Conservation (phyloP, 2,888 invertebrate species). For the Atherix ibis region DNA sequence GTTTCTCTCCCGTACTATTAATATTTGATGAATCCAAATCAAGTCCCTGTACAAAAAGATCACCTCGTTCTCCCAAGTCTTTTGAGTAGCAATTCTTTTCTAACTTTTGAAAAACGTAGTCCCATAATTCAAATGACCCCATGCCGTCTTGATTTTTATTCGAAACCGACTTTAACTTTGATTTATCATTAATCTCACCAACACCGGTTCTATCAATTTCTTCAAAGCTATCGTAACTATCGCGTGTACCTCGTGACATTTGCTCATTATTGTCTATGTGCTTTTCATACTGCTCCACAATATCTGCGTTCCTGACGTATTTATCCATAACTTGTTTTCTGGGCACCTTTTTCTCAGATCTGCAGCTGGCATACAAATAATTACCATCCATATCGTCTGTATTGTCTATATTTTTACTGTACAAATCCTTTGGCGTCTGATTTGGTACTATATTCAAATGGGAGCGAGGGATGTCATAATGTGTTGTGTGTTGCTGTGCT, state of each 20-base stretch:
- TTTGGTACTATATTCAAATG: constrained; percentile 6
- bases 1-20: constrained; percentile 12
- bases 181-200: constrained; percentile 3
- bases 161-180: constrained; percentile 11
- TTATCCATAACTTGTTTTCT: constrained; percentile 16
- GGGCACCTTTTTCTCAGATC: neutral
- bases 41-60: constrained; percentile 36
- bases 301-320: constrained; percentile 18
- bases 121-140: constrained; percentile 60
- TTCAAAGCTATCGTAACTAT: constrained; percentile 12
- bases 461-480: constrained; percentile 6
- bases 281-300: constrained; percentile 16
- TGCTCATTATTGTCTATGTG: constrained; percentile 15
- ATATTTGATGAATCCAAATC: constrained; percentile 24
- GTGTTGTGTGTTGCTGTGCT: neutral
- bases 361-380: constrained; percentile 17
- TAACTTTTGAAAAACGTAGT: constrained; percentile 61
- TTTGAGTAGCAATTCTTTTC: constrained; percentile 55
- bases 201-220: constrained; percentile 6
- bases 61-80: constrained; percentile 48
- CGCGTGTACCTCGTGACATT: neutral
- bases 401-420: constrained; percentile 13
- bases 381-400: constrained; percentile 19
- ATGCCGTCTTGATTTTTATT: constrained; percentile 46
- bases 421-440: constrained; percentile 9